These are phyloP conservation scores for Lepidocolaptes lacrymiger DNA, from an alignment of 2,797 vertebrate genomes.

Conservation along the genomic window DNA sequence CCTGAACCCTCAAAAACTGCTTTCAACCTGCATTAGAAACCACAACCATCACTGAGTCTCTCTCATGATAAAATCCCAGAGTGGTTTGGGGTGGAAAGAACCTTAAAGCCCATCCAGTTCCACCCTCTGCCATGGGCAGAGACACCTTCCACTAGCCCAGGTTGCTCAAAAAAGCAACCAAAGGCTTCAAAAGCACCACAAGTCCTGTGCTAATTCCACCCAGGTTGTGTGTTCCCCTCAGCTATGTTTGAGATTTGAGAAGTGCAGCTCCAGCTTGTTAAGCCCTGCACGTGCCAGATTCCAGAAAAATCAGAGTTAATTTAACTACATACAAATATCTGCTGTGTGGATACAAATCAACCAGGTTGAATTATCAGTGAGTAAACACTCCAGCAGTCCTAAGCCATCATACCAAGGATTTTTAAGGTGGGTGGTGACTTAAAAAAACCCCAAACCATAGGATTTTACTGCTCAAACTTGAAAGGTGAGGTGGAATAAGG, in stretches of 20 bases:
- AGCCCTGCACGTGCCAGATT: not conserved
- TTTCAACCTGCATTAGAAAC: not conserved
- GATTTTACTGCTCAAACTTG: not conserved
- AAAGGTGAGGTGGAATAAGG: not conserved
- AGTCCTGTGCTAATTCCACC: not conserved
- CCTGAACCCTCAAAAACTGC: not conserved
- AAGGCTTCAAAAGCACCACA: not conserved
- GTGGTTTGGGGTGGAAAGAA: not conserved
- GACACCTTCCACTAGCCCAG: not conserved
- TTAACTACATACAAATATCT: not conserved
- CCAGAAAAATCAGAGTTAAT: not conserved
- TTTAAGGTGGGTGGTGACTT: not conserved
- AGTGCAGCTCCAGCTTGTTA: not conserved
- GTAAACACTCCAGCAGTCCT: not conserved
- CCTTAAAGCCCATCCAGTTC: not conserved
- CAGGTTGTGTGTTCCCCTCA: too few species aligned
- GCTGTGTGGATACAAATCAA: not conserved
- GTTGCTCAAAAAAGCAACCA: not conserved
- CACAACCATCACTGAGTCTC: not conserved
- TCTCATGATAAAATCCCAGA: too few species aligned
- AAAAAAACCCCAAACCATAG: fast-evolving
- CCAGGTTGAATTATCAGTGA: not conserved
- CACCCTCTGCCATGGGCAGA: not conserved
- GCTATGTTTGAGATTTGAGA: not conserved
- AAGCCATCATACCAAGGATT: not conserved